Conservation (phyloP, 1,140 invertebrate species). For the Sycophaga agraensis region DNA sequence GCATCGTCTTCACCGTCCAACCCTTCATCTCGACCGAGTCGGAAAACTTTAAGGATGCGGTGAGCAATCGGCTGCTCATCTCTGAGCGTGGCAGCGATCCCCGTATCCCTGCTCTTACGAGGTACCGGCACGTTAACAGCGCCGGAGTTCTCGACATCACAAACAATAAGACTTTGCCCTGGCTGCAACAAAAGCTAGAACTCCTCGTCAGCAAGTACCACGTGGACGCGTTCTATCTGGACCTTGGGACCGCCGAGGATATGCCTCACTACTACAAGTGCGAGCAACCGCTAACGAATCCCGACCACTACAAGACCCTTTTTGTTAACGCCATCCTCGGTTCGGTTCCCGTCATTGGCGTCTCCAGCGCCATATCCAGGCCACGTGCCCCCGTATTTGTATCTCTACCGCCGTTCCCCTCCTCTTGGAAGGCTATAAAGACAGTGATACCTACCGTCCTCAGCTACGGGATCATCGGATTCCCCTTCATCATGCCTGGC, state of each 20-base stretch:
- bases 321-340: slow-evolving; percentile 69
- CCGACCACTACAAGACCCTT: slow-evolving; percentile 77
- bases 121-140: slow-evolving; percentile 75
- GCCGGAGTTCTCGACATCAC: slow-evolving; percentile 83
- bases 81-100: slow-evolving; percentile 72
- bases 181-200: slow-evolving; percentile 77
- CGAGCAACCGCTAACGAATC: slow-evolving; percentile 71
- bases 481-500: slow-evolving; percentile 89
- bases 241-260: slow-evolving; percentile 84
- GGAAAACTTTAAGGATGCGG: slow-evolving; percentile 74
- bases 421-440: slow-evolving; percentile 85
- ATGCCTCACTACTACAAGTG: slow-evolving; percentile 84
- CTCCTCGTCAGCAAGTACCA: slow-evolving; percentile 71
- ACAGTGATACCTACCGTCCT: slow-evolving; percentile 83
- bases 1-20: slow-evolving; percentile 80
- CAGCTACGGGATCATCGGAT: slow-evolving; percentile 84
- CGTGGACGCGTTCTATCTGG: slow-evolving; percentile 88
- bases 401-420: slow-evolving; percentile 80
- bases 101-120: slow-evolving; percentile 72
- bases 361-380: slow-evolving; percentile 77
- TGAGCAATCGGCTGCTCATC: slow-evolving; percentile 69
- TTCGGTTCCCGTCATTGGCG: slow-evolving; percentile 71
- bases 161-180: slow-evolving; percentile 74
- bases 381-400: slow-evolving; percentile 86
- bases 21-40: slow-evolving; percentile 87